These are phyloP conservation scores for Poecilia velifera DNA, from an alignment of 2,797 vertebrate species.

Conservation along the genomic window DNA sequence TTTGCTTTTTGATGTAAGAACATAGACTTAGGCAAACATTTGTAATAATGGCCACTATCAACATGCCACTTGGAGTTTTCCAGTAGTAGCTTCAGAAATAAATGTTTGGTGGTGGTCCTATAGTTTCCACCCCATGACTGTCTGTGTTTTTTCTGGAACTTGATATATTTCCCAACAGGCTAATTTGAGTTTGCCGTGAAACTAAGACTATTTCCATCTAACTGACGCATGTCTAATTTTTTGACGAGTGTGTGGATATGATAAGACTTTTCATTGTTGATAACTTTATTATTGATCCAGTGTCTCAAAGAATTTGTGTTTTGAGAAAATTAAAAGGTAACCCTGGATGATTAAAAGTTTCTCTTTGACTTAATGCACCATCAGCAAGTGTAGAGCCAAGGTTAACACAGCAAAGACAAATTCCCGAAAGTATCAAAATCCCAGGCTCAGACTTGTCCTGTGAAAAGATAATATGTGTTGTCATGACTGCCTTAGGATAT, in stretches of 20 bases:
- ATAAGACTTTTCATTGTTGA: slow-evolving; percentile 18
- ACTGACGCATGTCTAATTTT: no score
- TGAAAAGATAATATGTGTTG: slow-evolving; percentile 67
- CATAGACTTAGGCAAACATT: neutral
- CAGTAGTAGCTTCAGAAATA: no score
- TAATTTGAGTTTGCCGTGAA: no score
- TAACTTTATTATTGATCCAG: slow-evolving; percentile 27
- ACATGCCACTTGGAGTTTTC: no score
- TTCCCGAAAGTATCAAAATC: slow-evolving; percentile 59
- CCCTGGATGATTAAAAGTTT: slow-evolving; percentile 29
- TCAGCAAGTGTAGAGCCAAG: slow-evolving; percentile 32
- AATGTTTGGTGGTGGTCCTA: no score
- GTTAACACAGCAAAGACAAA: slow-evolving; percentile 62
- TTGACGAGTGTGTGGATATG: neutral
- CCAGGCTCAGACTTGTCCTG: slow-evolving; percentile 78
- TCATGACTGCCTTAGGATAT: slow-evolving; percentile 78
- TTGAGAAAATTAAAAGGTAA: slow-evolving; percentile 28
- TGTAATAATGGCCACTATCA: neutral
- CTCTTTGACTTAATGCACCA: slow-evolving; percentile 37
- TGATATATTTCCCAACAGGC: no score
- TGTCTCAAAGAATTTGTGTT: neutral
- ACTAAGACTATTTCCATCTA: no score
- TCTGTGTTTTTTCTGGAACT: no score
- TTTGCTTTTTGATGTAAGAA: neutral
- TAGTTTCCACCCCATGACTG: no score